Evolutionary conservation across 2,888 invertebrate species (phyloP), one percentile per base, ranked within the genome.

Genomic region (Erebia palarica): DNA sequence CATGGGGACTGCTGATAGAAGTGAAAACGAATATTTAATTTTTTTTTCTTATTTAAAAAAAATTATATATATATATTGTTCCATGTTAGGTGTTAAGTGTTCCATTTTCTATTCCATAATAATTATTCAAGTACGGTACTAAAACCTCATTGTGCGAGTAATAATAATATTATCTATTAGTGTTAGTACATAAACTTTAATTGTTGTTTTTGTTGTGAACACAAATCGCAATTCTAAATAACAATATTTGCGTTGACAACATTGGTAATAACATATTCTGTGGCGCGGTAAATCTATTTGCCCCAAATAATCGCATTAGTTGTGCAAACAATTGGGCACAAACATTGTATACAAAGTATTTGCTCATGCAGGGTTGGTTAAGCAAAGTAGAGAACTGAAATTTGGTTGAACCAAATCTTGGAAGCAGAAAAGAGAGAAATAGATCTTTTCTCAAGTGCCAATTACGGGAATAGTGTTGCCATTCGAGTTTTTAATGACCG

Each of bases 241-340:
- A 71, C 47, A 68, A 70, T 73, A 69, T 73, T 73, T 73, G 60
- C 27, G 47, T 14, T 36, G 18, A 16, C 27, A 44, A 65, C 60
- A 65, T 69, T 47, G 55, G 60, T 65, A 69, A 69, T 71, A 71
- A 66, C 73, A 71, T 69, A 74, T 58, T 75, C 44, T 44, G 59
- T 70, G 69, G 65, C 70, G 68, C 71, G 66, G 75, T 71, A 75
- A 79, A 80, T 78, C 75, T 82, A 81, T 85, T 83, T 82, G 79
- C 73, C 73, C 74, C 75, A 82, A 81, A 83, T 84, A 84, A 84
- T 83, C 80, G 81, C 82, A 83, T 84, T 84, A 83, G 79, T 78
- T 79, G 78, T 71, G 44, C 80, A 84, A 85, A 84, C 79, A 82
- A 78, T 81, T 76, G 77, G 61, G 68, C n/a, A 58, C 68, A 71